A percentile compares a stretch with the other conserved stretches of the same genome.
Conservation (phyloP, 2,888 invertebrate genomes). For the Bugula neritina region DNA sequence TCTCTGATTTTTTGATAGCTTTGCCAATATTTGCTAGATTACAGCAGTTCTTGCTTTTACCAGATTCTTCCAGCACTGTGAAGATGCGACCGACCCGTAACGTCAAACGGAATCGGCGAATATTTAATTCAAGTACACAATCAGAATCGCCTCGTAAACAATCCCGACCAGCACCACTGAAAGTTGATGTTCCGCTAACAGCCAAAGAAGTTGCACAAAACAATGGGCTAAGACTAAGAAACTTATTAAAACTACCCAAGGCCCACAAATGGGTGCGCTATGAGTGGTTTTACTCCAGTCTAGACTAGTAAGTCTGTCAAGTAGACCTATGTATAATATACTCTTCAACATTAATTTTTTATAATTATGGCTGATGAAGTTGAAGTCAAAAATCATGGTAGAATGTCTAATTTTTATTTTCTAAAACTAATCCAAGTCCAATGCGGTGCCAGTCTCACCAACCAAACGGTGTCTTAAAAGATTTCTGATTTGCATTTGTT, state of each 20-base stretch:
- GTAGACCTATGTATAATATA: too few species aligned
- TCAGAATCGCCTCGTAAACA: constrained; percentile 14
- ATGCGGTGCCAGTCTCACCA: too few species aligned
- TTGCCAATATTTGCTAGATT: too few species aligned
- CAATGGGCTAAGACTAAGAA: constrained; percentile 73
- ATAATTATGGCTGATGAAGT: too few species aligned
- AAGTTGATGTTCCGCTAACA: background rate
- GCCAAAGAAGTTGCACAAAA: constrained; percentile 63
- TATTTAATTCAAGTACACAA: background rate
- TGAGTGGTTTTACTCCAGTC: constrained; percentile 98
- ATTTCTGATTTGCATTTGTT: too few species aligned
- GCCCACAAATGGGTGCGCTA: constrained; percentile 99
- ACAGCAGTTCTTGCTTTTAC: too few species aligned
- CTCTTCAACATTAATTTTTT: too few species aligned
- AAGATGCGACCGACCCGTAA: background rate
- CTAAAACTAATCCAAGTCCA: too few species aligned
- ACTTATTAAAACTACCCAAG: constrained; percentile 91
- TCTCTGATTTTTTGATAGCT: too few species aligned
- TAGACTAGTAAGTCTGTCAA: constrained; percentile 68
- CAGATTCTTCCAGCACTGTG: background rate
- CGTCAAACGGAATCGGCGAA: constrained; percentile 12
- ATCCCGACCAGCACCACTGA: background rate
- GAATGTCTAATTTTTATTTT: too few species aligned
- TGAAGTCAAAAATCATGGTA: too few species aligned
- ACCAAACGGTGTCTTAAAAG: too few species aligned